Percentiles rank a stretch among this genome's conserved stretches.
Conservation (phyloP, 2,797 vertebrate genomes). For the Cossypha dichroa region DNA sequence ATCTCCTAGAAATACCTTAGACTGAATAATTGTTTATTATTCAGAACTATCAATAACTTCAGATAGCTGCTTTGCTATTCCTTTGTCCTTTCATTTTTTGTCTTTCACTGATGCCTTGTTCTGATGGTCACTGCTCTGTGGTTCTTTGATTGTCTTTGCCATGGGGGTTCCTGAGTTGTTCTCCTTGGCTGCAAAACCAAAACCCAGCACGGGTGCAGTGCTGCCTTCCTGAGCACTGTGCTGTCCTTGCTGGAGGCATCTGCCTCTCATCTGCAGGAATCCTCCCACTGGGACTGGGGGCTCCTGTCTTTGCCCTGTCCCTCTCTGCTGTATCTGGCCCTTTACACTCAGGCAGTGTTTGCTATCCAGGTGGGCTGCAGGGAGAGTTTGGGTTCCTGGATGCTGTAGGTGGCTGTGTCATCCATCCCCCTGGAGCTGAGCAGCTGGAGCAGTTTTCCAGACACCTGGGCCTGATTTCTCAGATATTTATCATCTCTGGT, state of each 20-base stretch:
- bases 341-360: rapidly evolving
- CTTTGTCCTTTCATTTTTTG: not conserved
- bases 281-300: rapidly evolving
- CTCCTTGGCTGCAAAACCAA: not conserved
- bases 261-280: not conserved
- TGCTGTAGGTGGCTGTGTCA: not conserved
- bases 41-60: not conserved
- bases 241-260: not conserved
- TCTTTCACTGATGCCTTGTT: not conserved
- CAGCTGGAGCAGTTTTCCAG: not conserved
- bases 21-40: not conserved
- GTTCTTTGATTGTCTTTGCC: not conserved
- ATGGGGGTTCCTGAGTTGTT: rapidly evolving
- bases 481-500: not conserved
- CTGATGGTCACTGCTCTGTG: not conserved
- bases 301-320: not conserved
- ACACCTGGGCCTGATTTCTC: not conserved
- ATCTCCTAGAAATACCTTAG: not conserved
- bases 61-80: not conserved
- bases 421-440: not conserved
- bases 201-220: not conserved
- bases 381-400: not conserved
- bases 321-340: not conserved
- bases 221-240: not conserved
- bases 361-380: not conserved